Evolutionary conservation across 2,888 invertebrate genomes (phyloP), one percentile per base, ranked within the genome.

Genomic region (Tanaodytes sp.): DNA sequence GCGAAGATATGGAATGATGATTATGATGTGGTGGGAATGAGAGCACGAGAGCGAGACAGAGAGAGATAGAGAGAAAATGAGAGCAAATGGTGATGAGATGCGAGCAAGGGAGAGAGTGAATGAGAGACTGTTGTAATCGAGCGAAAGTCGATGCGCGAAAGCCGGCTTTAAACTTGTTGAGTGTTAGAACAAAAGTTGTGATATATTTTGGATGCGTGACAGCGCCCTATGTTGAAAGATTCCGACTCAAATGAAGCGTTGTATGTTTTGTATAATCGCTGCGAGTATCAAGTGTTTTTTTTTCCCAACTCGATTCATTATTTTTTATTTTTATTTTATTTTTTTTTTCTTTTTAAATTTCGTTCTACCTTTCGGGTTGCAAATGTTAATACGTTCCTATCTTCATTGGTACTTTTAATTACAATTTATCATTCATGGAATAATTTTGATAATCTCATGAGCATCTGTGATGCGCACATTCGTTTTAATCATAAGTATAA

Each of bases 181-280:
- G 65, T 70, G 70, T 46, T 55, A 49, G 57, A 65, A 57, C 49
- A 71, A 57, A 57, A 66, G 66, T 54, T 66, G 71, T 71, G 71
- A 71, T 71, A 65, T 65, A 66, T 65, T 65, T 55, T 64, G 57
- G 40, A 68, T 68, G 67, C 61, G 54, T 66, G 67, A 49, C 61
- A 59, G 61, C 70, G 39, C 65, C 62, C 52, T 71, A 52, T 61
- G 62, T 58, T 62, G 58, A 63, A 48, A 52, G 70, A 54, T 37
- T 71, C 58, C 62, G 52, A 63, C 62, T 43, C 48, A 49, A 55
- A 27, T 66, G 66, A 66, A 43, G 43, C 52, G 54, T 62, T 52
- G 57, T 71, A 55, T 71, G 70, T 71, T 66, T 66, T 65, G 55
- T 65, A 59, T 66, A 63, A 63, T 45, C 55, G 55, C 64, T 59